Evolutionary conservation across 53 echinoderm and acorn worm species (phyloP).

Genomic region (Hippasteria phrygiana): DNA sequence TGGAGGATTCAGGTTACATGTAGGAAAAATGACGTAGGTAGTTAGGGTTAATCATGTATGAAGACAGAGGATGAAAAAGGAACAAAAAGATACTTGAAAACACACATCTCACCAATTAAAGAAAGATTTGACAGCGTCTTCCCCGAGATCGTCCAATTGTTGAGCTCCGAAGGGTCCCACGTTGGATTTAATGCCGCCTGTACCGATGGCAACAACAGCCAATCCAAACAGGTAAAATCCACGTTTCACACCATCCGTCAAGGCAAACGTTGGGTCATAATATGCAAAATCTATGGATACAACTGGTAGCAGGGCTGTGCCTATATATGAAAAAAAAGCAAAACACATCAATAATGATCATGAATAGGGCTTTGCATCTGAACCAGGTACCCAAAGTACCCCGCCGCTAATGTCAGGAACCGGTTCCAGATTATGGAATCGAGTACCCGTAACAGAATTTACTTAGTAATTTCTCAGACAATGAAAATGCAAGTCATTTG

Average conservation of each 20-base stretch:
- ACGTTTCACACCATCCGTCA: constrained; percentile 58
- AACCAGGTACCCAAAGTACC: too few relatives aligned
- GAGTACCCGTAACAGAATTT: too few relatives aligned
- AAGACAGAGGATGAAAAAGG: background rate
- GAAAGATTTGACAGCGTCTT: constrained; percentile 82
- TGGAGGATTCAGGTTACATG: too few relatives aligned
- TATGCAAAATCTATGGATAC: constrained; percentile 79
- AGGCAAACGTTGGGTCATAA: constrained; percentile 11
- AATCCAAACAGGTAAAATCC: constrained; percentile 79
- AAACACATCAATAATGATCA: background rate
- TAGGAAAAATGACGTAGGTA: too few relatives aligned
- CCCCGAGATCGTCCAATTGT: constrained; percentile 90
- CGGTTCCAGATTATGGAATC: too few relatives aligned
- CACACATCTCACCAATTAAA: constrained; percentile 83
- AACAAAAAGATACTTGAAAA: background rate
- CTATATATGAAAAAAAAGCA: constrained; percentile 51
- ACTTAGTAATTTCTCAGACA: too few relatives aligned
- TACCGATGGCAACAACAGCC: constrained; percentile 82
- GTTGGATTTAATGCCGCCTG: constrained; percentile 98
- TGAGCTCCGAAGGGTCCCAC: constrained; percentile 99
- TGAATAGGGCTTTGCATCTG: too few relatives aligned
- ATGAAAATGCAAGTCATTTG: too few relatives aligned
- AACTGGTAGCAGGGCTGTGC: constrained; percentile 77
- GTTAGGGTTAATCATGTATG: too few relatives aligned
- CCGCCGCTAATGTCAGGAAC: too few relatives aligned